phyloP scores from a whole-genome alignment of 2,888 invertebrate species.

The Lacanobia oleracea region DNA sequence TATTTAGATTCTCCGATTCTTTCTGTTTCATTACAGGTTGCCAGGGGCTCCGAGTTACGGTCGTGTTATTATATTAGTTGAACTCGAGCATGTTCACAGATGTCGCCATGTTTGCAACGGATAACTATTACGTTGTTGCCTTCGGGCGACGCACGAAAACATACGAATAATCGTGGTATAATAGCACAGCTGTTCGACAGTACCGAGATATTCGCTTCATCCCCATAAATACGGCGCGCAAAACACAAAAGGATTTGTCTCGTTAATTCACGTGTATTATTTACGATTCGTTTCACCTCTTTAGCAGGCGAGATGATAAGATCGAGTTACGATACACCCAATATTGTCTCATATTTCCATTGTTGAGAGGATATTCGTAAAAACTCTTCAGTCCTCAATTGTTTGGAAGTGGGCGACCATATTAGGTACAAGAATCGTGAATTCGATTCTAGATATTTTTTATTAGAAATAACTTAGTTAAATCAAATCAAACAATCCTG shows the following conservation, averaged over 20 bases:
- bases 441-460: slow-evolving; percentile 31
- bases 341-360: slow-evolving; percentile 87
- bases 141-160: slow-evolving; percentile 76
- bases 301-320: slow-evolving; percentile 82
- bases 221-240: slow-evolving; percentile 63
- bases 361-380: slow-evolving; percentile 78
- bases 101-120: slow-evolving; percentile 79
- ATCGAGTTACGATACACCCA: slow-evolving; percentile 86
- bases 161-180: slow-evolving; percentile 71
- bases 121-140: slow-evolving; percentile 77
- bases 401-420: slow-evolving; percentile 47
- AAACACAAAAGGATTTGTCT: slow-evolving; percentile 83
- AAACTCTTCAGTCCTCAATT: slow-evolving; percentile 68
- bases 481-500: slow-evolving; percentile 70
- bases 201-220: slow-evolving; percentile 70
- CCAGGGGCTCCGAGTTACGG: slow-evolving; percentile 73
- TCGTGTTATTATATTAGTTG: slow-evolving; percentile 84
- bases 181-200: slow-evolving; percentile 75
- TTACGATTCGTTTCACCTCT: slow-evolving; percentile 87
- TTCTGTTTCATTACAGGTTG: slow-evolving; percentile 78
- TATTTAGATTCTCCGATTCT: slow-evolving; percentile 49
- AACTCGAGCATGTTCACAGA: slow-evolving; percentile 79
- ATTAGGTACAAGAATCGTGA: slow-evolving; percentile 32
- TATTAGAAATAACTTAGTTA: slow-evolving; percentile 35
- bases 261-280: slow-evolving; percentile 87